Base-by-base conservation (phyloP, 92 coral and sea anemone species). In the Diadumene lineata region DNA sequence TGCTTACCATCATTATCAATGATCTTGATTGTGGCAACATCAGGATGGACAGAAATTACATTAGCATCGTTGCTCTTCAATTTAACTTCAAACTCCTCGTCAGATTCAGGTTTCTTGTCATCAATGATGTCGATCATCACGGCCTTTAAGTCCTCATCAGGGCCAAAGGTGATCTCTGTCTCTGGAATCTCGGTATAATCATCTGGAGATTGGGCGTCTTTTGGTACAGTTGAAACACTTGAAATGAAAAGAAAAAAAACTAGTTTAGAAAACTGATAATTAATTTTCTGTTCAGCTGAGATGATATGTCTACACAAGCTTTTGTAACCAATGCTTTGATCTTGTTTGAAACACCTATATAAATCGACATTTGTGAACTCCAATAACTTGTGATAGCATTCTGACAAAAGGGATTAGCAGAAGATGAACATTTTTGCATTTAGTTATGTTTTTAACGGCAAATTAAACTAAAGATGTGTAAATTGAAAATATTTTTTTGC, bases 1-100 rank as follows among this genome's bases (percentile, higher is more conserved):
- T 11, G n/a, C 77, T 56, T 72, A 72, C 77, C 66, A 34, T 72
- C 77, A 32, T 72, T 33, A 30, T 72, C 77, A 17, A 22, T 48
- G n/a, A 72, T 72, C n/a, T 30, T 56, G n/a, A 72, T 70, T 7
- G 23, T 56, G 25, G 66, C 31, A 1, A 53, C 38, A 55, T 72
- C 63, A n/a, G 66, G 77, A 0, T 21, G 32, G 11, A 72, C 77
- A 31, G 33, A 9, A 10, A 19, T 48, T 7, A 72, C 55, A 10
- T 66, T 48, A 31, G 77, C 50, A 18, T 57, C 66, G 13, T 56
- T 21, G 32, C 77, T 56, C 43, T 38, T 48, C 56, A 72, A 19
- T 32, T n/a, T 72, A 2, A 72, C 29, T 56, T 72, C 23, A 27
- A 72, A 72, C 6, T 26, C 64, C 33, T 72, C 77, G n/a, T 24